Base-by-base conservation (phyloP, 2,888 invertebrate species). In the Callosobruchus maculatus region DNA sequence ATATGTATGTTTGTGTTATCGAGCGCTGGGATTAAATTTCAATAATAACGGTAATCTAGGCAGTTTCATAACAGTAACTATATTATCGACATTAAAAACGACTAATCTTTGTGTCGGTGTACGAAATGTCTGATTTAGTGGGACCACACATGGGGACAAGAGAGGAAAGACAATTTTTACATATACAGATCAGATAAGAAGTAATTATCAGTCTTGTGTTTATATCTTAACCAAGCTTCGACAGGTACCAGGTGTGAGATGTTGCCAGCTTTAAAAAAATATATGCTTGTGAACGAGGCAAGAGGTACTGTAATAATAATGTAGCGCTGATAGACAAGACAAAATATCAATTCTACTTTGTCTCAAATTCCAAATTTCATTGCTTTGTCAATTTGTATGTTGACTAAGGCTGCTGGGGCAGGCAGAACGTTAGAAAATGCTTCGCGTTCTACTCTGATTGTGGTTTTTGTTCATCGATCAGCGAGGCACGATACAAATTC, bases 81-180 rank as follows among this genome's bases (percentile, higher is more conserved):
- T 13, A 49, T 49, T 49, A 49, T 49, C 49, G 49, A 13, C 49
- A 49, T 49, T 49, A 13, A 49, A 49, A 49, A 49, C 7, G 49
- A 49, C 49, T 49, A 49, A 49, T 49, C 49, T 49, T 49, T 49
- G 49, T 49, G 49, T 49, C 49, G 5, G 49, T 49, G 5, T 49
- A 70, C 21, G 20, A 21, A 70, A 20, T n/a, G 21, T 71, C 71
- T 75, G 70, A 75, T 75, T 73, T 70, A 75, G 22, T 73, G 71
- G 68, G 72, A 70, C 75, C 73, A 75, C 72, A 73, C 75, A 73
- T 71, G 73, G 67, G 72, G 71, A 73, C 70, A 31, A 49, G 68
- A 13, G 3, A 30, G 4, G 30, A 30, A 1, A 13, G 13, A 49
- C 49, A 49, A 18, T 49, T 49, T 49, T 18, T 49, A 49, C 13